Base-by-base conservation (phyloP, 2,888 invertebrate genomes). In the Eumerus sabulonum region DNA sequence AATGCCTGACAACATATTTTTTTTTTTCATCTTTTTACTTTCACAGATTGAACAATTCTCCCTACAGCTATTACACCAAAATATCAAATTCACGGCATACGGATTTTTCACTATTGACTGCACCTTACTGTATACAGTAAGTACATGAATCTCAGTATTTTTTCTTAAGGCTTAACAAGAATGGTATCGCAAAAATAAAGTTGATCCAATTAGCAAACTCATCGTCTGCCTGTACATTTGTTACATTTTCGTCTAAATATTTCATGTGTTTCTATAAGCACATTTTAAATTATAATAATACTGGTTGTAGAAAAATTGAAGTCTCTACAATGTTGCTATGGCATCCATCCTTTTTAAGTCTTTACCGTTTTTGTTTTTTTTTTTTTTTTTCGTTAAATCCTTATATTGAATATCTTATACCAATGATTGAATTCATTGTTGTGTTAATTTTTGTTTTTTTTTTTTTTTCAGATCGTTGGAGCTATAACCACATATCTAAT, bases 71-170 rank as follows among this genome's bases (percentile, higher is more conserved):
- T 82, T 90, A 0, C 90, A 90, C 82, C 90, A 90, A 81, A 88
- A 88, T 71, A 83, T 90, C 0, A 82, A 85, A 42, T 90, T 90
- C 72, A 88, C 89, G 1, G 90, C 90, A 3, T 87, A 89, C 53
- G 90, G 90, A 38, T 90, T 90, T 82, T 90, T 90, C 60, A 86
- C 84, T 12, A 86, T 90, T 1, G 90, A 90, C 82, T 90, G 89
- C 67, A 88, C 89, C 1, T 83, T 90, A 1, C 83, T 90, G 1
- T 90, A 90, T 76, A 88, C 90, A 82, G 90, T 90, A 84, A 85
- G 83, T 76, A 27, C 7, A n/a, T n/a, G n/a, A n/a, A n/a, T n/a
- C n/a, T n/a, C n/a, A n/a, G n/a, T n/a, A n/a, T n/a, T n/a, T n/a
- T n/a, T n/a, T n/a, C n/a, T n/a, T n/a, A n/a, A n/a, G n/a, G n/a